phyloP scores from a whole-genome alignment of 2,888 invertebrate genomes.

The Dasypolia templi region DNA sequence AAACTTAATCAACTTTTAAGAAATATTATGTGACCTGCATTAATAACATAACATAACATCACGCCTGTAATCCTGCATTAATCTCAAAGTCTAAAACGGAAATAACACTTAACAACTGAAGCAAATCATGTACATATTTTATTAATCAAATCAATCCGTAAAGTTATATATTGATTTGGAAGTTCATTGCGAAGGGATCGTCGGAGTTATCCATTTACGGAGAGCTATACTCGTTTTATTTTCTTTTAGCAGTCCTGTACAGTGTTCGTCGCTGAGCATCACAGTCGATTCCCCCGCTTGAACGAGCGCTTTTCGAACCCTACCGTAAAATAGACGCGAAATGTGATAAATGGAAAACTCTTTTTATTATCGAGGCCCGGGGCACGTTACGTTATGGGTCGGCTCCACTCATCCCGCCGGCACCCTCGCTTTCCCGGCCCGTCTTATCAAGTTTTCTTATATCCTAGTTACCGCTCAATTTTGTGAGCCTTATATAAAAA shows the following conservation, averaged over 20 bases:
- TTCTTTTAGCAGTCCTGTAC: slow-evolving; percentile 84
- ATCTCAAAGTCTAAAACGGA: slow-evolving; percentile 3
- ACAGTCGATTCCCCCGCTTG: slow-evolving; percentile 82
- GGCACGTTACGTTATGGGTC: slow-evolving; percentile 86
- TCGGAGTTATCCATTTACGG: slow-evolving; percentile 87
- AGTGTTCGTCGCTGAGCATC: slow-evolving; percentile 83
- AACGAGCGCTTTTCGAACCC: slow-evolving; percentile 85
- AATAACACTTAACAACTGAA: slow-evolving; percentile 3
- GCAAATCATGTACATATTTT: slow-evolving; percentile 22
- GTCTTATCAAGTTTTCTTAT: slow-evolving; percentile 88
- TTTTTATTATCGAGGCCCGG: slow-evolving; percentile 87
- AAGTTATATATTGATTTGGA: slow-evolving; percentile 74
- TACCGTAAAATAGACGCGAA: slow-evolving; percentile 90
- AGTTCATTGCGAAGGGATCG: slow-evolving; percentile 85
- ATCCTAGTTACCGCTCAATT: slow-evolving; percentile 88
- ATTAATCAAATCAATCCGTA: slow-evolving; percentile 66
- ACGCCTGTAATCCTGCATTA: no score
- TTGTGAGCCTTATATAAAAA: slow-evolving; percentile 83
- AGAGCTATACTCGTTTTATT: slow-evolving; percentile 88
- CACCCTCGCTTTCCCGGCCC: slow-evolving; percentile 79
- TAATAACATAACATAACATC: no score
- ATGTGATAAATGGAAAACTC: slow-evolving; percentile 90
- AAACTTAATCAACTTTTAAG: no score
- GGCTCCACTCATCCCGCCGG: slow-evolving; percentile 79
- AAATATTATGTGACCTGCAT: not conserved